Evolutionary conservation across 37 sponge, comb jelly and placozoan species (phyloP).

Genomic region (Axinella damicornis): DNA sequence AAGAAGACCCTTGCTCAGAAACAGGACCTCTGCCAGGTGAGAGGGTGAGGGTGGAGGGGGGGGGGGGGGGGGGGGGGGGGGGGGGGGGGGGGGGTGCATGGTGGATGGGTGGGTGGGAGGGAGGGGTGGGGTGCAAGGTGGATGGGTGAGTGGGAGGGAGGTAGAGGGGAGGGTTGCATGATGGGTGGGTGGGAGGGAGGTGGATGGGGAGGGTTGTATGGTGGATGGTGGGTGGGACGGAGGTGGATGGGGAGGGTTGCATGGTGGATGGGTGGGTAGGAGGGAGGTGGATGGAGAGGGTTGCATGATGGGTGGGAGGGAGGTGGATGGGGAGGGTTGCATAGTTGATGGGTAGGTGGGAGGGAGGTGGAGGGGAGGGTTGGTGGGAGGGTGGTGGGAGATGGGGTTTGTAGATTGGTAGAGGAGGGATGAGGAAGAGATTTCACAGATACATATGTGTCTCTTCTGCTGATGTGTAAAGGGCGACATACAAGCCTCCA

Average conservation of each 20-base stretch:
- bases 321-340: too few relatives aligned
- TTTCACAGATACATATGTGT: not conserved
- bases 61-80: too few relatives aligned
- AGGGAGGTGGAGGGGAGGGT: not conserved
- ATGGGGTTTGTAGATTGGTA: too few relatives aligned
- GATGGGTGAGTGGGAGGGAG: not conserved
- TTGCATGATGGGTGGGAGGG: too few relatives aligned
- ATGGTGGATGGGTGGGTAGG: not conserved
- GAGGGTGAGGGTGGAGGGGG: not conserved
- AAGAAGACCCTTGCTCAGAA: slow-evolving; percentile 73
- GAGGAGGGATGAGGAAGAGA: not conserved
- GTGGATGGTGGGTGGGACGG: not conserved
- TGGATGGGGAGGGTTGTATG: not conserved
- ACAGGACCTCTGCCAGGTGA: slow-evolving; percentile 92
- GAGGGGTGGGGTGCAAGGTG: too few relatives aligned
- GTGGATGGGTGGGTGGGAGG: too few relatives aligned
- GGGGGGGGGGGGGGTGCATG: too few relatives aligned
- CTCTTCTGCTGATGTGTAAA: not conserved
- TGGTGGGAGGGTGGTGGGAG: too few relatives aligned
- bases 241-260: too few relatives aligned
- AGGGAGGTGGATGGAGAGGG: not conserved
- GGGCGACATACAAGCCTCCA: not conserved
- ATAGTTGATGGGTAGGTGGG: too few relatives aligned
- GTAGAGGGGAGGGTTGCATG: not conserved
- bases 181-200: not conserved